phyloP scores from a whole-genome alignment of 2,888 invertebrate species.

The Phalera bucephala region DNA sequence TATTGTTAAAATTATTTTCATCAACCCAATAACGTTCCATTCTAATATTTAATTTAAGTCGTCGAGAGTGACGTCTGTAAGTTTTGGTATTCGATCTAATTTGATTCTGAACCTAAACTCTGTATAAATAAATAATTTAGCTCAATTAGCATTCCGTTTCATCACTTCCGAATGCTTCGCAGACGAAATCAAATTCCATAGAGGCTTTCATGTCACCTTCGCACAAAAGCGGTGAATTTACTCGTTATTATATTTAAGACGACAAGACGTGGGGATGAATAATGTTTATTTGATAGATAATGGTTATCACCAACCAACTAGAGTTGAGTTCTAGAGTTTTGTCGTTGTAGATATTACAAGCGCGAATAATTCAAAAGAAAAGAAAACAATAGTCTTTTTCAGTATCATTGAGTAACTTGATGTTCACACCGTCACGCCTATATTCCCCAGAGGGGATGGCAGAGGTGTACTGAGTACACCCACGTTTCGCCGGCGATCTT shows the following conservation, averaged over 20 bases:
- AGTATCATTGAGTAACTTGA: no score
- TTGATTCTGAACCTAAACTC: slow-evolving; percentile 9
- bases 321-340: no score
- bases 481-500: no score
- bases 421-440: no score
- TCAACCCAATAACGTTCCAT: no score
- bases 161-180: slow-evolving; percentile 9
- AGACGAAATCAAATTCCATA: slow-evolving; percentile 8
- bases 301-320: no score
- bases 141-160: slow-evolving; percentile 22
- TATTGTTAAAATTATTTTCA: no score
- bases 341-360: no score
- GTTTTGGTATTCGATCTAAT: slow-evolving; percentile 2
- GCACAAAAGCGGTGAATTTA: not conserved
- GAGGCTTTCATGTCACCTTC: slow-evolving; percentile 1
- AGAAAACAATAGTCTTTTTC: no score
- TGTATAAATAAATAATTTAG: slow-evolving; percentile 16
- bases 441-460: no score
- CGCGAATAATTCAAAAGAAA: no score
- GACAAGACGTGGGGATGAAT: not conserved
- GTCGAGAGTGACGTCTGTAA: not conserved
- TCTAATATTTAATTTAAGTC: not conserved
- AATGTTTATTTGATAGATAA: not conserved
- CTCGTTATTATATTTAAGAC: not conserved
- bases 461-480: no score